Conservation (phyloP, 2,113 vertebrate species). For the Natator depressus region DNA sequence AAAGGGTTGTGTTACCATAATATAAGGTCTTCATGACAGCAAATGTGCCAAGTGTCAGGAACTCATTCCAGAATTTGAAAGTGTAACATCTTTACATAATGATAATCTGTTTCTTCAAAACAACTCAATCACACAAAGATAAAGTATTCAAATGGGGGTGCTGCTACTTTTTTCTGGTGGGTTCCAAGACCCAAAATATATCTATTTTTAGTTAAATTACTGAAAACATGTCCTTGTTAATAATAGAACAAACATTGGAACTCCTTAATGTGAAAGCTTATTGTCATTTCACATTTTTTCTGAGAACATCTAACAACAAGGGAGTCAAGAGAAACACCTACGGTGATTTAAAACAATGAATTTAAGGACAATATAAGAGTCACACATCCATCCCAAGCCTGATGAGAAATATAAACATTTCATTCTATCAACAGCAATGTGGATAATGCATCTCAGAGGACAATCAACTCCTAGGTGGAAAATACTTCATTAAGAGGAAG, state of each 20-base stretch:
- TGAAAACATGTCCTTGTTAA: neutral
- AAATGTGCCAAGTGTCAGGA: neutral
- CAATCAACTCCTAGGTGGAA: neutral
- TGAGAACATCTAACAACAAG: constrained; percentile 19
- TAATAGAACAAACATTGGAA: neutral
- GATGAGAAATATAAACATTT: neutral
- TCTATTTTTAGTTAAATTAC: neutral
- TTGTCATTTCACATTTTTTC: constrained; percentile 4
- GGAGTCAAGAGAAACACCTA: constrained; percentile 58
- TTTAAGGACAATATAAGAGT: constrained; percentile 43
- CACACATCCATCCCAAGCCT: constrained; percentile 15
- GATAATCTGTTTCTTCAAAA: neutral
- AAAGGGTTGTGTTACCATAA: constrained; percentile 34
- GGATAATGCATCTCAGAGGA: neutral
- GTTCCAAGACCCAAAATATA: neutral
- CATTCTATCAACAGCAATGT: neutral
- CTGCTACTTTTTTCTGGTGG: neutral
- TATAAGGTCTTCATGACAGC: neutral
- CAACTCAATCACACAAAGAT: accelerated
- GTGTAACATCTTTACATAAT: neutral
- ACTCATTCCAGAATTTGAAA: neutral
- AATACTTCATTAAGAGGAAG: neutral
- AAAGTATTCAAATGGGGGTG: neutral
- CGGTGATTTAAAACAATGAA: neutral
- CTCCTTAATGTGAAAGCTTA: neutral